Base-by-base conservation (phyloP, 2,797 vertebrate species). In the Sardinella longiceps region DNA sequence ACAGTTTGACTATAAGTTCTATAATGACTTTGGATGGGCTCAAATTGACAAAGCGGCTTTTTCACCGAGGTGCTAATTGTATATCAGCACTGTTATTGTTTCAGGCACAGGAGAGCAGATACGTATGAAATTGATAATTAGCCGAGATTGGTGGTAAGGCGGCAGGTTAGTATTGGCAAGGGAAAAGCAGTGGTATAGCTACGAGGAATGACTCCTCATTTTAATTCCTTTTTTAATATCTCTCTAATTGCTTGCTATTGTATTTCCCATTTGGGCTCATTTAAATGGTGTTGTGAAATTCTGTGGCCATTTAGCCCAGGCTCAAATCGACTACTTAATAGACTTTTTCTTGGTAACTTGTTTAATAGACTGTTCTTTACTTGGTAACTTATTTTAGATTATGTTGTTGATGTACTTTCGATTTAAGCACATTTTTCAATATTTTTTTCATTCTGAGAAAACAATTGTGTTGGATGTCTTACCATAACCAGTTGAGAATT, bases 41-140 rank as follows among this genome's bases (percentile, higher is more conserved):
- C 11, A 37, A 87, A 85, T 83, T 23, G 56, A 81, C 83, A 82
- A 48, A 86, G 80, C 37, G 10, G 5, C 53, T 82, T 53, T 43
- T 66, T 81, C 28, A n/a, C 45, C 50, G 60, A 60, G 11, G 1
- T 18, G 37, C 50, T 56, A 56, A 39, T 53, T 46, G 46, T 43
- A 43, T 48, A 46, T 20, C 9, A 70, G 20, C 50, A 23, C 3
- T 84, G 37, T 25, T 85, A 51, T 83, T 53, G 51, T 63, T 51
- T 60, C 10, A 63, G 81, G 70, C 82, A 81, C 30, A 80, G 10
- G 60, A 81, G 84, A 87, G 39, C 25, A 84, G 51, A 63, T 82
- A 81, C 51, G 20, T 83, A 83, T 81, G 20, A 80, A 81, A 83
- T 50, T 66, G 81, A n/a, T 7, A 48, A 70, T 84, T 46, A 80